Percentiles rank a stretch among this genome's conserved stretches.
Evolutionary conservation across 2,113 vertebrate species (phyloP).

Genomic region (Paedocypris sp.): DNA sequence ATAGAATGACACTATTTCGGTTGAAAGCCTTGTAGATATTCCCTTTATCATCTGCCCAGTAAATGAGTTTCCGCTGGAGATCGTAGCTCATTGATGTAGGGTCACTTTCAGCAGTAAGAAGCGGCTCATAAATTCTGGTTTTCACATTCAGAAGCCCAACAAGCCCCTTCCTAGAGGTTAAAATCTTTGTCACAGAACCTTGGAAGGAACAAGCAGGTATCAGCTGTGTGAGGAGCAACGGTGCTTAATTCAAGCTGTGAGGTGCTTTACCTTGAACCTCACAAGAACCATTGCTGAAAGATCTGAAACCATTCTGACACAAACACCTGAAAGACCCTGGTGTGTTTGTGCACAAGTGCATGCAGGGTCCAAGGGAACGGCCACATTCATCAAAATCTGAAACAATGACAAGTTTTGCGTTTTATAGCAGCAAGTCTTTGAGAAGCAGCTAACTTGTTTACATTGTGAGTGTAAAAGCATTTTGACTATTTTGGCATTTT

Average conservation of each 20-base stretch:
- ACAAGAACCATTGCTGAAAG: slow-evolving; percentile 50
- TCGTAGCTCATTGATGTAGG: slow-evolving; percentile 64
- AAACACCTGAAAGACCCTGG: slow-evolving; percentile 62
- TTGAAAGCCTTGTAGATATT: slow-evolving; percentile 55
- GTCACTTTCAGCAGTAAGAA: slow-evolving; percentile 41
- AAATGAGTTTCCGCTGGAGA: slow-evolving; percentile 53
- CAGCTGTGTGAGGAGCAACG: neutral
- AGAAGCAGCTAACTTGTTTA: too few species aligned
- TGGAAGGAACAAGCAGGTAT: neutral
- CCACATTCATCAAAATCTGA: slow-evolving; percentile 78
- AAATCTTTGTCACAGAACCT: slow-evolving; percentile 63
- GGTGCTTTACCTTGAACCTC: slow-evolving; percentile 58
- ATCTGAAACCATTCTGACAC: slow-evolving; percentile 64
- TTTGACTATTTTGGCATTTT: too few species aligned
- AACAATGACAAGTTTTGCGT: neutral
- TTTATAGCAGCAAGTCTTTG: neutral
- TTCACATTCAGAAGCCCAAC: slow-evolving; percentile 62
- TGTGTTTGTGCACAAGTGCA: slow-evolving; percentile 68
- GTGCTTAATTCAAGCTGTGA: neutral
- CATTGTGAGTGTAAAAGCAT: too few species aligned
- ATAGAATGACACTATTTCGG: slow-evolving; percentile 44
- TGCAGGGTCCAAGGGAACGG: slow-evolving; percentile 60
- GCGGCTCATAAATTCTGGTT: slow-evolving; percentile 47
- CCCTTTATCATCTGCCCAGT: slow-evolving; percentile 70
- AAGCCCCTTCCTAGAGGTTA: slow-evolving; percentile 51